Evolutionary conservation across 2,113 vertebrate genomes (phyloP).

Genomic region (Rallus limicola): DNA sequence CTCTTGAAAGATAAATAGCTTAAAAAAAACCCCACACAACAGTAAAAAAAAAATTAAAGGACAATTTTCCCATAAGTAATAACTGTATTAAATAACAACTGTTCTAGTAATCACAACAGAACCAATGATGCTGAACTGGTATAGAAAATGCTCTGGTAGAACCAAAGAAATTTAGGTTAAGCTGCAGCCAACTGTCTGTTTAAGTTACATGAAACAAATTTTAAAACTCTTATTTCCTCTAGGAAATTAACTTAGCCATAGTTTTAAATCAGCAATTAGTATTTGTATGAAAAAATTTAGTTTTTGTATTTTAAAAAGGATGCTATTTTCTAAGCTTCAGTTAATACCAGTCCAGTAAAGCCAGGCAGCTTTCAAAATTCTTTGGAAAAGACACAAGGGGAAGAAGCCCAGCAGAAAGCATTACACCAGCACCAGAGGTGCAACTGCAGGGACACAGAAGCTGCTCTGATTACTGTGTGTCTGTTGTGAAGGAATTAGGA

Average conservation of each 20-base stretch:
- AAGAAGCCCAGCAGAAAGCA: background rate
- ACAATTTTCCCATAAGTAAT: too few species aligned
- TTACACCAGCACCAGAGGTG: background rate
- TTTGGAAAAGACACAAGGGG: background rate
- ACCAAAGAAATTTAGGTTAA: background rate
- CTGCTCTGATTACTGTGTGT: background rate
- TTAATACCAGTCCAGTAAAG: background rate
- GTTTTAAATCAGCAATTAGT: background rate
- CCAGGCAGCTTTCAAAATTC: background rate
- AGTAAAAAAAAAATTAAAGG: background rate
- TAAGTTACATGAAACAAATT: background rate
- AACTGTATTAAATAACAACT: background rate
- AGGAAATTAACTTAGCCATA: background rate
- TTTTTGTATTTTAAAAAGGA: background rate
- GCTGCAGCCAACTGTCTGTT: background rate
- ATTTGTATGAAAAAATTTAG: background rate
- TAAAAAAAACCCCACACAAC: background rate
- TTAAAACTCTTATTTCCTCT: background rate
- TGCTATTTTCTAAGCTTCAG: background rate
- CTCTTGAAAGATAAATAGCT: background rate
- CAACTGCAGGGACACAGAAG: background rate
- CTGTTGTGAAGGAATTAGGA: background rate
- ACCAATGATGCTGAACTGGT: background rate
- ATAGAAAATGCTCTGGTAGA: background rate
- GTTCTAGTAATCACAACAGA: background rate